Evolutionary conservation across 2,113 vertebrate genomes (phyloP), one percentile per base, ranked within the genome.

Genomic region (Mobula birostris): DNA sequence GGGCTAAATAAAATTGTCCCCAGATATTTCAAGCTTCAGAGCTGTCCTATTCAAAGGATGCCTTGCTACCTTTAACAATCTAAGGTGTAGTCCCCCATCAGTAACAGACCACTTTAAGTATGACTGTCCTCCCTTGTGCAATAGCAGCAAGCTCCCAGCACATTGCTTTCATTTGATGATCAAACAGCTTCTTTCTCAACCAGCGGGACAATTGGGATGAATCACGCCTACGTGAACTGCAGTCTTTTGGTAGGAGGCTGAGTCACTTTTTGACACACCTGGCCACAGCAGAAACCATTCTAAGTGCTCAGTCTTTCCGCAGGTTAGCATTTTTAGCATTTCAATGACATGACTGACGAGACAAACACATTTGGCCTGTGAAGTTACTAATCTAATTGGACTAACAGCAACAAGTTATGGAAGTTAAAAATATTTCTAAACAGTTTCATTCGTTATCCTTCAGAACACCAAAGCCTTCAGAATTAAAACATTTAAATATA

Each of bases 241-340:
- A 88, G 85, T 3, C 29, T 90, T n/a, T 36, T 90, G 12, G 29
- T 66, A 7, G 12, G n/a, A 40, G n/a, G 14, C n/a, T 66, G 61
- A 90, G 85, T 90, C 85, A 90, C 66, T 66, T 66, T 90, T 36
- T 7, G 29, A 90, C 61, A 90, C 85, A 68, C 29, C 85, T 32
- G 27, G 27, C 24, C 48, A 29, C 83, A 87, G 56, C 21, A 83
- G 40, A 83, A 48, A 83, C 80, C 80, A 85, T 58, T 85, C 82
- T 58, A 56, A 58, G 61, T 14, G 27, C 21, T 11, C 48, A 14
- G 12, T 24, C 24, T 27, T 40, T 12, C 21, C 27, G 21, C 24
- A 29, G 27, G 5, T 12, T 58, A 12, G 40, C 40, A 40, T 15
- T 48, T 56, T 56, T 83, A 83, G 48, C 82, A 87, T 87, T 87